Evolutionary conservation across 1,140 invertebrate genomes (phyloP).

Genomic region (Ruditapes philippinarum): DNA sequence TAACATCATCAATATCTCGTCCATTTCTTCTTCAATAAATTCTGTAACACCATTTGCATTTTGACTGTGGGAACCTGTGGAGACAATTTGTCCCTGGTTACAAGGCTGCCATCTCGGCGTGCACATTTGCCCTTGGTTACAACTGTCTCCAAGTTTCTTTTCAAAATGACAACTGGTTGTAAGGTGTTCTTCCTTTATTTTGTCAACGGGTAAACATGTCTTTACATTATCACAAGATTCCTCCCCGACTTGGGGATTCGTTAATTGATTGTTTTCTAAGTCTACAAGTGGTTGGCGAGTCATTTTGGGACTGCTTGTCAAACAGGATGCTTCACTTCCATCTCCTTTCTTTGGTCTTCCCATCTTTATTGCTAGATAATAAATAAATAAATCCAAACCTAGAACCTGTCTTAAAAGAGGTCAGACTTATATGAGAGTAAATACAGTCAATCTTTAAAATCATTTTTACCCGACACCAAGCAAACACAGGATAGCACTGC

Average conservation of each 20-base stretch:
- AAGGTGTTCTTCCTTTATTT: conserved; percentile 63
- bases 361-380: conserved; percentile 80
- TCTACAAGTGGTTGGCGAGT: conserved; percentile 46
- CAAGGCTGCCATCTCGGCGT: conserved; percentile 35
- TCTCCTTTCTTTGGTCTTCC: conserved; percentile 79
- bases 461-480: too few species aligned
- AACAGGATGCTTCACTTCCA: conserved; percentile 47
- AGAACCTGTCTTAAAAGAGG: too few species aligned
- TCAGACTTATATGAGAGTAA: too few species aligned
- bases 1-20: conserved; percentile 70
- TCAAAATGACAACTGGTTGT: conserved; percentile 54
- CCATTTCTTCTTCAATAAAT: conserved; percentile 76
- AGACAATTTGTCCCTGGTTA: conserved; percentile 6
- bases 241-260: conserved; percentile 61
- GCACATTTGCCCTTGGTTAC: neutral
- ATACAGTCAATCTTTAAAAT: too few species aligned
- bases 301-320: conserved; percentile 55
- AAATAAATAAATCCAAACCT: too few species aligned
- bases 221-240: conserved; percentile 47
- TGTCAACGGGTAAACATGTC: conserved; percentile 34
- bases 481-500: too few species aligned
- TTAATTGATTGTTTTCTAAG: conserved; percentile 49
- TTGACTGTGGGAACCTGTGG: neutral
- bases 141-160: conserved; percentile 41
- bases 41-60: neutral